A percentile compares a stretch with the other conserved stretches of the same genome.
Conservation (phyloP, 2,888 invertebrate species). For the Pristionchus arcanus region DNA sequence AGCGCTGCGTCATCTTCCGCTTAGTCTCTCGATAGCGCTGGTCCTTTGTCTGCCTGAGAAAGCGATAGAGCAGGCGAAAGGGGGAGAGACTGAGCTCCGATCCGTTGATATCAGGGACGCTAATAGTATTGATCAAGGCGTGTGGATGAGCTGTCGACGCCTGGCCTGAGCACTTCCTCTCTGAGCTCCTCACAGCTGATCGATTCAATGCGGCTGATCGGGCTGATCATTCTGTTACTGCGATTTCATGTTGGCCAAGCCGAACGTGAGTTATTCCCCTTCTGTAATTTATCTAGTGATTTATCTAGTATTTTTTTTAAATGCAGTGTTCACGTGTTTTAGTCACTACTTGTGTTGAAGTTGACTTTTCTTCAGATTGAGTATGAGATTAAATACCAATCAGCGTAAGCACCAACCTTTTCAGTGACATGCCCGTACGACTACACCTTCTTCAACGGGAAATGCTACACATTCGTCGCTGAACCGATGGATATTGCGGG, state of each 20-base stretch:
- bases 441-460: not conserved
- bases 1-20: not conserved
- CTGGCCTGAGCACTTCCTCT: not conserved
- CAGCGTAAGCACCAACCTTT: not conserved
- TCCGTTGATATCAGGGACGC: not conserved
- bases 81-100: not conserved
- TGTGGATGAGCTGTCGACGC: not conserved
- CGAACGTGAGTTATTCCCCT: not conserved
- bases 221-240: not conserved
- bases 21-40: not conserved
- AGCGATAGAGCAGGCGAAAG: not conserved
- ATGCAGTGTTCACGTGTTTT: too few relatives aligned
- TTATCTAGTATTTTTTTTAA: too few relatives aligned
- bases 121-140: slow-evolving; percentile 26
- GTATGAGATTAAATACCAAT: too few relatives aligned
- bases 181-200: not conserved
- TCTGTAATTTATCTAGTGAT: too few relatives aligned
- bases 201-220: not conserved
- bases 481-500: not conserved
- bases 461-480: not conserved
- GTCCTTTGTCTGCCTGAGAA: not conserved
- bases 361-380: too few relatives aligned
- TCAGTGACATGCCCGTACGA: slow-evolving; percentile 10
- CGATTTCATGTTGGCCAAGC: not conserved
- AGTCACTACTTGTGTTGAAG: too few relatives aligned